Conservation (phyloP, 2,888 invertebrate species). For the Trypoxylon attenuatum region DNA sequence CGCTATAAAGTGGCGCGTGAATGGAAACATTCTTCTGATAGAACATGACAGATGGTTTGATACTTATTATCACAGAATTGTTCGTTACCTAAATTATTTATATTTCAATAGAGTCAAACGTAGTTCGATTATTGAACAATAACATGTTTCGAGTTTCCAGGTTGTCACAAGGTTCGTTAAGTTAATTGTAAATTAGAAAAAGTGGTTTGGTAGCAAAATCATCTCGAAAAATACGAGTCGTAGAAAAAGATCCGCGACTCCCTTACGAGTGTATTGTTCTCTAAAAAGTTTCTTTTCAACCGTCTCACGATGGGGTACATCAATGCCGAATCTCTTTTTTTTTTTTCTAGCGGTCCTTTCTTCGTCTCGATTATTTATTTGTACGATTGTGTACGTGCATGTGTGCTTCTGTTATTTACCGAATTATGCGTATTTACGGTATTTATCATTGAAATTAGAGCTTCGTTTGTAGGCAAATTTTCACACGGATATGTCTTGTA, state of each 20-base stretch:
- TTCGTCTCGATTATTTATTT: slow-evolving; percentile 6
- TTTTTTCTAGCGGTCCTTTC: not conserved
- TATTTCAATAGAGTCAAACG: not conserved
- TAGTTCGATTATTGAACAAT: too few relatives aligned
- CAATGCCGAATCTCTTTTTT: not conserved
- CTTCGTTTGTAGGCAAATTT: slow-evolving; percentile 16
- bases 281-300: slow-evolving; percentile 15
- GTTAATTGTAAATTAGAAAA: slow-evolving; percentile 22
- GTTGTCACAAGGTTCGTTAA: not conserved
- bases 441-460: slow-evolving; percentile 12
- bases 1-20: not conserved
- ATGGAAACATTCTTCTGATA: not conserved
- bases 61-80: slow-evolving; percentile 50
- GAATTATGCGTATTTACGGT: slow-evolving; percentile 12
- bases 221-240: slow-evolving; percentile 25
- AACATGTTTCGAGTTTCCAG: too few relatives aligned
- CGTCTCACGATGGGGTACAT: slow-evolving; percentile 5
- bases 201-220: slow-evolving; percentile 29
- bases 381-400: slow-evolving; percentile 12
- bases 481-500: slow-evolving; percentile 48
- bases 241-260: slow-evolving; percentile 15
- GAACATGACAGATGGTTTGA: slow-evolving; percentile 18
- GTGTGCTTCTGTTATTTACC: not conserved
- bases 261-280: slow-evolving; percentile 2
- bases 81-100: slow-evolving; percentile 19